Percentiles rank a stretch among this genome's conserved stretches.
phyloP scores from a whole-genome alignment of 2,797 vertebrate genomes.

The Tolypeutes matacus region DNA sequence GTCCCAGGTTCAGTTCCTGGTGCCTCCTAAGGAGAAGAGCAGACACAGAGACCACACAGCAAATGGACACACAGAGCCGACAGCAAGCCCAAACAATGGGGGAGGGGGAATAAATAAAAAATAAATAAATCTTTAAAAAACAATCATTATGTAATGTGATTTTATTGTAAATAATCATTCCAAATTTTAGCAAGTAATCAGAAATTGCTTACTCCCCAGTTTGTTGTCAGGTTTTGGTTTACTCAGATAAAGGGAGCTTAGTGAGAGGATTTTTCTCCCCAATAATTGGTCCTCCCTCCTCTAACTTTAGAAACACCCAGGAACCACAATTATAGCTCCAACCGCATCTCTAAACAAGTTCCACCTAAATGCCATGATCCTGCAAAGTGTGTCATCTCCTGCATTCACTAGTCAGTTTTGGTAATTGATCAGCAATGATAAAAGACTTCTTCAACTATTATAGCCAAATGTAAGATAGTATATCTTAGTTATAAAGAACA shows the following conservation, averaged over 20 bases:
- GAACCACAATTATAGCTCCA: neutral
- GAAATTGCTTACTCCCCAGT: neutral
- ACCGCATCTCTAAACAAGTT: neutral
- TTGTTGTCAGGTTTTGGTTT: neutral
- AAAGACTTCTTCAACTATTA: neutral
- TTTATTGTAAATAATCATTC: slow-evolving; percentile 24
- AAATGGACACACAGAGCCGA: no score
- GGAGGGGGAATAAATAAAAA: no score
- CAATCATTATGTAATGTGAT: neutral
- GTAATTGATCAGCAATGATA: neutral
- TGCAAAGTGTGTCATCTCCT: neutral
- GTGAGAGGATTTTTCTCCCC: neutral
- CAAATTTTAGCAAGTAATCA: neutral
- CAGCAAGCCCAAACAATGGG: no score
- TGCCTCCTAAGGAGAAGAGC: no score
- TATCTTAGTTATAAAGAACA: neutral
- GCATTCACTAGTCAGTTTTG: neutral
- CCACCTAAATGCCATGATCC: neutral
- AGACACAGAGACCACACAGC: no score
- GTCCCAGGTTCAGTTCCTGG: no score
- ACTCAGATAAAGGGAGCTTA: neutral
- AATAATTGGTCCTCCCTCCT: neutral
- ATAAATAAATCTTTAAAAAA: neutral
- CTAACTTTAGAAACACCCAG: neutral
- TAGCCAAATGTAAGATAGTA: neutral